Conservation (phyloP, 2,888 invertebrate genomes). For the Galerucella pusilla region DNA sequence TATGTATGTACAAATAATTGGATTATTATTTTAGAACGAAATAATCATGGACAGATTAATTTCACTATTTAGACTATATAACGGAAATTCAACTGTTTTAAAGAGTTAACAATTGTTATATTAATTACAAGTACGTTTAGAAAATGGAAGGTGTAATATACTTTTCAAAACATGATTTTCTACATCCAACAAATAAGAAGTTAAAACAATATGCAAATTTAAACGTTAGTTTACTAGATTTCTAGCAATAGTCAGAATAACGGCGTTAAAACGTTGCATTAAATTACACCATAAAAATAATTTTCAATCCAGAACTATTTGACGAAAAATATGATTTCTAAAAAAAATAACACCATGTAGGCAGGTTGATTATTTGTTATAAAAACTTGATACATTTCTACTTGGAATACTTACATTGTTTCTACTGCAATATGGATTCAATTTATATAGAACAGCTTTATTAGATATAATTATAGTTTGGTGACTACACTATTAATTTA, state of each 20-base stretch:
- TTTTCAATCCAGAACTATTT: too few species aligned
- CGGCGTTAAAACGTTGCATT: not conserved
- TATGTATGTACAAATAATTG: not conserved
- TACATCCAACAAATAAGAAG: not conserved
- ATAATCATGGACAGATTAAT: not conserved
- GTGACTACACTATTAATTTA: too few species aligned
- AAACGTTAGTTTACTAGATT: not conserved
- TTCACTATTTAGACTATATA: not conserved
- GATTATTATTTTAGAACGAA: not conserved
- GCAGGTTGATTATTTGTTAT: too few species aligned
- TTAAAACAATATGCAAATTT: not conserved
- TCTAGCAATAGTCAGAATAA: slow-evolving; percentile 3
- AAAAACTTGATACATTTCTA: too few species aligned
- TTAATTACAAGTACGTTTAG: not conserved
- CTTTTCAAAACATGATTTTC: not conserved
- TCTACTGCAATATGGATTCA: too few species aligned
- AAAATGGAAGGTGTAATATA: not conserved
- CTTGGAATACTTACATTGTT: too few species aligned
- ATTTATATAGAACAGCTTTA: too few species aligned
- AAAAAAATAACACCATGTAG: too few species aligned
- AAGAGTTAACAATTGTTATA: not conserved
- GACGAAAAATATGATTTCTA: too few species aligned
- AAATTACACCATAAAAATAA: too few species aligned
- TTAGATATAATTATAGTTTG: too few species aligned
- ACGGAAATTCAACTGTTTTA: not conserved